Evolutionary conservation across 2,888 invertebrate species (phyloP).

Genomic region (Anagyrus pseudococci): DNA sequence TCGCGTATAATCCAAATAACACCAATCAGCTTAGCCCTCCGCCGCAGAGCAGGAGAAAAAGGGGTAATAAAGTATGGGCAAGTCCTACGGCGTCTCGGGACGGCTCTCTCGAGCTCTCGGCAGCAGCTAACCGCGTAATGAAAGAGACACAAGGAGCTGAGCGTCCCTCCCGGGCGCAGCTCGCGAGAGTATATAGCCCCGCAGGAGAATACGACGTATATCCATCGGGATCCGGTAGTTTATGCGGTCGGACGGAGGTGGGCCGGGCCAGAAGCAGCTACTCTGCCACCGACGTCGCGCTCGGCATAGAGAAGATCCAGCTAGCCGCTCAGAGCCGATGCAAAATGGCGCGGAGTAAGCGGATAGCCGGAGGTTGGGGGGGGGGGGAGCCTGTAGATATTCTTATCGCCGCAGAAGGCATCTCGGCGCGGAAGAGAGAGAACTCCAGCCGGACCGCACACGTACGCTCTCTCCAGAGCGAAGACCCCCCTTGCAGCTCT

Average conservation of each 20-base stretch:
- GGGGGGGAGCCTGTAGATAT: slow-evolving; percentile 35
- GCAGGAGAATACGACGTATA: slow-evolving; percentile 3
- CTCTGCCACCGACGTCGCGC: neutral
- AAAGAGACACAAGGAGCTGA: neutral
- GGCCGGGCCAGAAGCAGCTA: neutral
- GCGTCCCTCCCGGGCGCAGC: neutral
- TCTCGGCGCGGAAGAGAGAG: slow-evolving; percentile 2
- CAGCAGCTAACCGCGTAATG: neutral
- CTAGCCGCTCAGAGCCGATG: slow-evolving; percentile 28
- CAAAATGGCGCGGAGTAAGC: slow-evolving; percentile 39
- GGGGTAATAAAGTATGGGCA: no score
- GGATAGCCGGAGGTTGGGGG: slow-evolving; percentile 30
- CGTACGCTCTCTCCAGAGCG: neutral
- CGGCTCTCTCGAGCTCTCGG: no score
- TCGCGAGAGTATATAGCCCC: neutral
- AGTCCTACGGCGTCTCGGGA: no score
- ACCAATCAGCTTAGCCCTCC: neutral
- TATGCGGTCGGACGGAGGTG: slow-evolving; percentile 10
- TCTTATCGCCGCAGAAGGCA: slow-evolving; percentile 32
- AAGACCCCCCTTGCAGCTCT: neutral
- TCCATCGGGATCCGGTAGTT: slow-evolving; percentile 32
- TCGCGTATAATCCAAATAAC: neutral
- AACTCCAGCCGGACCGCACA: slow-evolving; percentile 1
- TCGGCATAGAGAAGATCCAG: neutral
- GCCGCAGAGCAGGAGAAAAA: neutral